Evolutionary conservation across 2,888 invertebrate genomes (phyloP), one percentile per base, ranked within the genome.

Genomic region (Ophion slaviceki): DNA sequence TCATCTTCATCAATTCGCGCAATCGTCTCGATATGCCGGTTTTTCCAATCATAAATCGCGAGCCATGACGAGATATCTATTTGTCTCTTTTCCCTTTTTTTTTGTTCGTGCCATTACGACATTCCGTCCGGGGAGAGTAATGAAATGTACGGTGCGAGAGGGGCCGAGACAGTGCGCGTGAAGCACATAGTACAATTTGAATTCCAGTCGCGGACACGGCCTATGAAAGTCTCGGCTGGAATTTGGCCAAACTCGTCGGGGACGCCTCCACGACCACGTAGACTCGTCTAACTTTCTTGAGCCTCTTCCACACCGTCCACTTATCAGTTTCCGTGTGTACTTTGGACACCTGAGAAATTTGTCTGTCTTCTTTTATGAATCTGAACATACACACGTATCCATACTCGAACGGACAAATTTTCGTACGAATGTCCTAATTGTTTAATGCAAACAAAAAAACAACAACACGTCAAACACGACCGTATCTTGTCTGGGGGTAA

Each of bases 141-240:
- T 68, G 61, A 74, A 74, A 81, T 32, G 45, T 67, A 61, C 20
- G 17, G 14, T 14, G 7, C 66, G 72, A 80, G 14, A 57, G 64
- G 17, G 17, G 61, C 36, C 36, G 32, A 62, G 32, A 45, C 59
- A 17, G 59, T 24, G 45, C 17, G 72, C 28, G 66, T 62, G 71
- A 64, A 62, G 40, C 72, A 40, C 5, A n/a, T 32, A 47, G 64
- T 17, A 59, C 81, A 80, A 68, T 92, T 92, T 86, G 82, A 81
- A 92, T 92, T 91, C 91, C 85, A 86, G 79, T 80, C 87, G 88
- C 85, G 89, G 83, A 8, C 80, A 78, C 67, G 78, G 79, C 62
- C 87, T 88, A 76, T 76, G 92, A 92, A 92, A 92, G 92, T 92
- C 86, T 87, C 82, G 75, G 80, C 88, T 92, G 92, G 92, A 91